Evolutionary conservation across 2,113 vertebrate genomes (phyloP), one percentile per base, ranked within the genome.

Genomic region (Polyodon spathula): DNA sequence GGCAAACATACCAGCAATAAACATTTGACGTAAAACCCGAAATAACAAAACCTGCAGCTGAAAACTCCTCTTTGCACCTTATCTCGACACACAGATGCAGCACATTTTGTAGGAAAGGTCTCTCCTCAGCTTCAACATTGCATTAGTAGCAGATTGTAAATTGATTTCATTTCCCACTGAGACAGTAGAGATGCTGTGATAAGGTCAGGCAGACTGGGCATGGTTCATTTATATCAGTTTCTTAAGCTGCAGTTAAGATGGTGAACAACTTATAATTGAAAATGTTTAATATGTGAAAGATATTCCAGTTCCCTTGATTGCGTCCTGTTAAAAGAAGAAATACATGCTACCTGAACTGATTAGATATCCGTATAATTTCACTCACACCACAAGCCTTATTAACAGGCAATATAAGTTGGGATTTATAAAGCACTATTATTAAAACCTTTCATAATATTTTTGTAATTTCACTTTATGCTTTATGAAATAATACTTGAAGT

Each of bases 81-180:
- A 55, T 55, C 53, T 55, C 37, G 9, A 38, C 17, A 17, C 27
- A 55, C 53, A 55, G 53, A 55, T 38, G 53, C 53, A 16, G 37
- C 17, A 37, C 8, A 55, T 38, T 38, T 37, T 38, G 8, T 8
- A 27, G 53, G 11, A 55, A 55, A 55, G 17, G 53, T 27, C 15
- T 17, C n/a, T 55, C 53, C 17, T 27, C 53, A 38, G 53, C 53
- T 37, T 55, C 37, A 37, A 16, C 15, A 8, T 9, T 7, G 11
- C 53, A 16, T 37, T 16, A 38, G 53, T 9, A 55, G 53, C 53
- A 55, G 53, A 55, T 55, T 55, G 53, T 37, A 55, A 55, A 55
- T 55, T 55, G 53, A 55, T 55, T 55, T 16, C 17, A 17, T 55
- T 55, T 55, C 53, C 53, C 53, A 27, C 53, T 55, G 53, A 55